Evolutionary conservation across 2,888 invertebrate genomes (phyloP).

Genomic region (Norana najaformis): DNA sequence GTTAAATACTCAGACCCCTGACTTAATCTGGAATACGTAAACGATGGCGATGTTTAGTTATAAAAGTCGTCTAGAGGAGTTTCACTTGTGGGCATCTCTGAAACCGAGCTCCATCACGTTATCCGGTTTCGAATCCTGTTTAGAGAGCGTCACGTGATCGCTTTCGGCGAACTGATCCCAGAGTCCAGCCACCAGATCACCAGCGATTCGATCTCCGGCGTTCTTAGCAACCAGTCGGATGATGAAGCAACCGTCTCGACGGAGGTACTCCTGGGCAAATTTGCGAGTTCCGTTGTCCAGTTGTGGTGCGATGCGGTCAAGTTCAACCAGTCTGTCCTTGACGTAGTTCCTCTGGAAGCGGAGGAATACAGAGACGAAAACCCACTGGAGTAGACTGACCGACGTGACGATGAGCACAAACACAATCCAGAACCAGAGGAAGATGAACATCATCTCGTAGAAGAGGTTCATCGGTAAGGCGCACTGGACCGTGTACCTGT

Average conservation of each 20-base stretch:
- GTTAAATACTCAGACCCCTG: background rate
- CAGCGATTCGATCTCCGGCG: conserved; percentile 19
- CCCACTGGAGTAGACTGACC: conserved; percentile 40
- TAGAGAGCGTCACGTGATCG: background rate
- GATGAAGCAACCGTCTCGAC: conserved; percentile 20
- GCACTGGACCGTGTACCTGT: conserved; percentile 44
- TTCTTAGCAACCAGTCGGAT: conserved; percentile 21
- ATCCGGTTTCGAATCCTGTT: background rate
- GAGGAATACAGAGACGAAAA: conserved; percentile 45
- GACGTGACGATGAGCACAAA: conserved; percentile 38
- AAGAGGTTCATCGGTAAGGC: conserved; percentile 45
- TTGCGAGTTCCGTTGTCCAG: background rate
- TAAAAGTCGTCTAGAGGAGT: background rate
- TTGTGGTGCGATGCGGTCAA: conserved; percentile 48
- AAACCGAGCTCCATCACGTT: background rate
- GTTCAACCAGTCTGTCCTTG: conserved; percentile 62
- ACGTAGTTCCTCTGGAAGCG: conserved; percentile 59
- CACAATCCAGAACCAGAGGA: conserved; percentile 44
- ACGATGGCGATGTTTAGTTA: background rate
- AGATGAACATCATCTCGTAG: conserved; percentile 43
- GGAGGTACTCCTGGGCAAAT: background rate
- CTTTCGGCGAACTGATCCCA: background rate
- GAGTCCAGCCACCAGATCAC: conserved; percentile 4
- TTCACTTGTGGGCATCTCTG: background rate
- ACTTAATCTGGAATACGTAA: no score